Evolutionary conservation across 1,140 invertebrate species (phyloP).

Genomic region (Drosophila kohkoa): DNA sequence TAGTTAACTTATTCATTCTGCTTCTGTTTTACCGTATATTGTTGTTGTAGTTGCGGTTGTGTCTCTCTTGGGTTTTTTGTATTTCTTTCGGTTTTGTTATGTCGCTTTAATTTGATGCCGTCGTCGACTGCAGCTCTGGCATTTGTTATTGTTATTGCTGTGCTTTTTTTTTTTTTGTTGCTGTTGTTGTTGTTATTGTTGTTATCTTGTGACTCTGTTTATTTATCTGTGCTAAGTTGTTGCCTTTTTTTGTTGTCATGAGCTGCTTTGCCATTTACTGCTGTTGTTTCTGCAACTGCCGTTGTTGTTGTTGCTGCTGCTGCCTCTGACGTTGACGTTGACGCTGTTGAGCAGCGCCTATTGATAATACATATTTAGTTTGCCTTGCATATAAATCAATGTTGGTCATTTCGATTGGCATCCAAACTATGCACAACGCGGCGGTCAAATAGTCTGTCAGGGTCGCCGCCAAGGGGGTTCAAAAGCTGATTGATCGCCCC

Average conservation of each 20-base stretch:
- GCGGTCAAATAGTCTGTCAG: conserved; percentile 27
- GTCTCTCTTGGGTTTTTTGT: conserved; percentile 24
- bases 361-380: conserved; percentile 72
- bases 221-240: conserved; percentile 51
- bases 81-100: conserved; percentile 15
- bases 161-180: conserved; percentile 10
- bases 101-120: conserved; percentile 34
- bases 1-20: conserved; percentile 43
- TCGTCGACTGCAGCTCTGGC: conserved; percentile 42
- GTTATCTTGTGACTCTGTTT: conserved; percentile 42
- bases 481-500: neutral
- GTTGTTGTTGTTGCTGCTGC: conserved; percentile 23
- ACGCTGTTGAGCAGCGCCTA: conserved; percentile 61
- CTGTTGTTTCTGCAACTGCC: neutral
- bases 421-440: conserved; percentile 63
- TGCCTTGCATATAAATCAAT: conserved; percentile 83
- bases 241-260: conserved; percentile 25
- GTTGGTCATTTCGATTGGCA: conserved; percentile 78
- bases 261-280: conserved; percentile 41
- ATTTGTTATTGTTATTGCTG: conserved; percentile 32
- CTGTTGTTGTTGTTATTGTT: conserved; percentile 31
- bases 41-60: conserved; percentile 18
- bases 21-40: conserved; percentile 46
- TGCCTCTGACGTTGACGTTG: conserved; percentile 37
- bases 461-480: conserved; percentile 35